These are phyloP conservation scores for Pseudorhiza aurosa DNA, from an alignment of 30 jellyfish, hydroid and myxozoan species.

Conservation along the genomic window DNA sequence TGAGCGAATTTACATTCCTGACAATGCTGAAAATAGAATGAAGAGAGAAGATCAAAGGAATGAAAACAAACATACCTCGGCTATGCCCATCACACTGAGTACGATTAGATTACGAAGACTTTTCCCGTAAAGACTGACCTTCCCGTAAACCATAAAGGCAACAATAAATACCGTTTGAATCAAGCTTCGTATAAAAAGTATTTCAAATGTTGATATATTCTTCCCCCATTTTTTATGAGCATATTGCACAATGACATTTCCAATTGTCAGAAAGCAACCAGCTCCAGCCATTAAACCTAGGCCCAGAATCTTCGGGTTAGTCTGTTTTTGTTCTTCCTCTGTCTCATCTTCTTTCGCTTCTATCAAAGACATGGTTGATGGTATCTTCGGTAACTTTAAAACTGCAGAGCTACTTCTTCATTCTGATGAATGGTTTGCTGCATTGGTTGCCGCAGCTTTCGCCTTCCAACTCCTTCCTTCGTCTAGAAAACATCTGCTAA, in stretches of 20 bases:
- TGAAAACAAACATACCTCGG: slow-evolving; percentile 66
- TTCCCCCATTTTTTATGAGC: slow-evolving; percentile 50
- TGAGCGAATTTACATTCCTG: too few relatives aligned
- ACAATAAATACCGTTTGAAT: slow-evolving; percentile 71
- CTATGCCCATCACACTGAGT: slow-evolving; percentile 81
- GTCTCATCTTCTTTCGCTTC: slow-evolving; percentile 14
- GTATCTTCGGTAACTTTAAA: neutral
- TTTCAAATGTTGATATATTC: slow-evolving; percentile 74
- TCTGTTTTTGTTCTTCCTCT: slow-evolving; percentile 1
- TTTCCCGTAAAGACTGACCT: slow-evolving; percentile 79
- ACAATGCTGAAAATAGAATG: too few relatives aligned
- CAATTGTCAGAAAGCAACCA: slow-evolving; percentile 90
- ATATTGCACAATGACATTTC: slow-evolving; percentile 83
- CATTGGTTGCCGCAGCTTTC: neutral
- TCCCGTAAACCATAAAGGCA: slow-evolving; percentile 81
- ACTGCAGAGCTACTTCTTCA: neutral
- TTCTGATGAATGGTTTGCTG: neutral
- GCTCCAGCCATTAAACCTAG: slow-evolving; percentile 95
- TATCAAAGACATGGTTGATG: slow-evolving; percentile 9
- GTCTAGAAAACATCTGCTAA: slow-evolving; percentile 32
- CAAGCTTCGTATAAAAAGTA: slow-evolving; percentile 76
- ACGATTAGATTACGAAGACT: slow-evolving; percentile 58
- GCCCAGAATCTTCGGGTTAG: slow-evolving; percentile 70
- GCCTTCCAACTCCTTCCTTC: too few relatives aligned
- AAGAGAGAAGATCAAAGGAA: too few relatives aligned